Percentiles rank a stretch among this genome's conserved stretches.
These are phyloP conservation scores for Patiria pectinifera DNA, from an alignment of 53 echinoderm and acorn worm genomes.

Conservation along the genomic window DNA sequence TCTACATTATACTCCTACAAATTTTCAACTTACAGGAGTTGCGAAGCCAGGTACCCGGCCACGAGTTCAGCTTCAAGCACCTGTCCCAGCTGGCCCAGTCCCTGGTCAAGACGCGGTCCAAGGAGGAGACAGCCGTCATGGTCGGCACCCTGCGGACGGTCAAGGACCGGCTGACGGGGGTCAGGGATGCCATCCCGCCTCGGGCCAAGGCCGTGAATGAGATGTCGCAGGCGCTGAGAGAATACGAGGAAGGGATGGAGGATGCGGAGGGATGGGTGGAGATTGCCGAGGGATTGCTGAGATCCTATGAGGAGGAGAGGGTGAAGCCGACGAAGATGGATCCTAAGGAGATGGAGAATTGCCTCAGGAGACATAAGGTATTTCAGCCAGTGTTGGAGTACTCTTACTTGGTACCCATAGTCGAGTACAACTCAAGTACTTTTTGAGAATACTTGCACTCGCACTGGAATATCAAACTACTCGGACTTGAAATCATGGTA, in stretches of 20 bases:
- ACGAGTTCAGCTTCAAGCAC: conserved; percentile 87
- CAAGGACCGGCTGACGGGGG: conserved; percentile 75
- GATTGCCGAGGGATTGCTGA: conserved; percentile 75
- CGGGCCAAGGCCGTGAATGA: conserved; percentile 63
- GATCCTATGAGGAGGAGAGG: conserved; percentile 43
- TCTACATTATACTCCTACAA: background rate
- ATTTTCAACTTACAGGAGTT: conserved; percentile 73
- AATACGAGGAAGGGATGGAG: conserved; percentile 77
- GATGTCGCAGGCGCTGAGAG: conserved; percentile 52
- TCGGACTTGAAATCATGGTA: too few relatives aligned
- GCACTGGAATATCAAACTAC: too few relatives aligned
- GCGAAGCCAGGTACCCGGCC: conserved; percentile 74
- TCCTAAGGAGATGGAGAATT: conserved; percentile 59
- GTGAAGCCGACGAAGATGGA: conserved; percentile 27
- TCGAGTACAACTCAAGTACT: background rate
- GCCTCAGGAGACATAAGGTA: conserved; percentile 79
- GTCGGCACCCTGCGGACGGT: conserved; percentile 73
- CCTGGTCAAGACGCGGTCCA: conserved; percentile 72
- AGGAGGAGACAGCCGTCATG: conserved; percentile 78
- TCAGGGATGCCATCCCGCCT: conserved; percentile 71
- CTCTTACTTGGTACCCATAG: background rate
- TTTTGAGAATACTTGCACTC: background rate
- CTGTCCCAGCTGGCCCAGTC: conserved; percentile 82
- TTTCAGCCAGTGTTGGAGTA: background rate
- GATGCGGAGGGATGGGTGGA: conserved; percentile 78